Evolutionary conservation across 2,888 invertebrate genomes (phyloP).

Genomic region (Argyra leucocephala): DNA sequence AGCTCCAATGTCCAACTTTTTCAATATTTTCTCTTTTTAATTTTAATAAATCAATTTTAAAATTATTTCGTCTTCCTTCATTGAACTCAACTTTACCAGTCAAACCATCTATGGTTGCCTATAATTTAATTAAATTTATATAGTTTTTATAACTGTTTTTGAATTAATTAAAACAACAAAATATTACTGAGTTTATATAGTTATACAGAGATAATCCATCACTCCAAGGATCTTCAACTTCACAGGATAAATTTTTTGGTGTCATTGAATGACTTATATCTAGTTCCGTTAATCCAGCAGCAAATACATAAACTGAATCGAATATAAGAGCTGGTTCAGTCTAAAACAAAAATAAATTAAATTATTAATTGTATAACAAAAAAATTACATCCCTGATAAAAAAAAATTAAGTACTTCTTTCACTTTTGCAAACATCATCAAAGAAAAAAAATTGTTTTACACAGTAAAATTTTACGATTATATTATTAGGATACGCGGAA

Average conservation of each 20-base stretch:
- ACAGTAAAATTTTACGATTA: too few species aligned
- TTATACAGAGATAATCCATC: constrained; percentile 68
- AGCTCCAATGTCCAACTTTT: constrained; percentile 76
- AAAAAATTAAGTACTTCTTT: too few species aligned
- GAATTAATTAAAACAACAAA: neutral
- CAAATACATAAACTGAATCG: constrained; percentile 76
- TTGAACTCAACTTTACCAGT: constrained; percentile 82
- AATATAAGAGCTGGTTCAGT: constrained; percentile 78
- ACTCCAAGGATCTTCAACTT: constrained; percentile 65
- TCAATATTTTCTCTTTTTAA: constrained; percentile 66
- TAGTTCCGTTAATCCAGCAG: constrained; percentile 64
- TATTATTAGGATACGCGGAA: too few species aligned
- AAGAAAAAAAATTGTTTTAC: too few species aligned
- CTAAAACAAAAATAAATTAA: constrained; percentile 43
- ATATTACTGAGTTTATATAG: constrained; percentile 59
- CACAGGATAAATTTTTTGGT: constrained; percentile 71
- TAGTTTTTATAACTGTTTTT: neutral
- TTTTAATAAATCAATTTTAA: constrained; percentile 76
- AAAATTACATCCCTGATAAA: neutral
- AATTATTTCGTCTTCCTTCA: constrained; percentile 71
- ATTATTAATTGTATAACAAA: neutral
- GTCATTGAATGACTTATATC: constrained; percentile 59
- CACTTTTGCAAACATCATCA: too few species aligned
- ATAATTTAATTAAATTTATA: constrained; percentile 21
- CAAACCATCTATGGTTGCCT: constrained; percentile 75